Base-by-base conservation (phyloP, 2,797 vertebrate species). In the Coracias cyanogaster region DNA sequence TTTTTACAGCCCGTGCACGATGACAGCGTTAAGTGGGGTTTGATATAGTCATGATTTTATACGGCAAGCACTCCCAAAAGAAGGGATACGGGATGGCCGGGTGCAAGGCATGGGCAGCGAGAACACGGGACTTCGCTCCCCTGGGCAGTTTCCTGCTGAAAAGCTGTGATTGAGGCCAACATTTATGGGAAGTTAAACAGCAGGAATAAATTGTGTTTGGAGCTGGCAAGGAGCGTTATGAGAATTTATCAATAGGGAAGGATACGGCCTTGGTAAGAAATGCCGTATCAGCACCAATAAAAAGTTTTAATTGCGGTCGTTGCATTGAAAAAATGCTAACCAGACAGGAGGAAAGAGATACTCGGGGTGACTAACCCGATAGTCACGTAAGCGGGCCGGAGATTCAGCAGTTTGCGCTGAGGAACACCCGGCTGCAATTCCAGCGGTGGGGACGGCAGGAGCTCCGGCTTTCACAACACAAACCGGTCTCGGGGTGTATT, bases 201-300 rank as follows among this genome's bases (percentile, higher is more conserved):
- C 51, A 87, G 73, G 52, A 89, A 60, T 4, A 5, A 3, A 12
- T 62, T 5, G 1, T 1, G 24, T 57, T 73, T 69, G 64, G 37
- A 62, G 64, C 64, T 39, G 71, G 74, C 35, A 71, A 48, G 20
- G 52, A 86, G 55, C 2, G 8, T 43, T 26, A 20, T 1, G 73
- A 43, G 48, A 19, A 55, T 12, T 29, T n/a, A 43, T 54, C 82
- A 29, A 20, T 5, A 43, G 74, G 51, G 37, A 73, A 87, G 62
- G 62, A 19, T 24, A 4, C 9, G 72, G 76, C 39, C 5, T 26
- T 24, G 26, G 17, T 3, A 24, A 39, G 48, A 80, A 55, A 57
- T 6, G 88, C 88, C 25, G n/a, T 13, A 62, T 80, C 90, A 94
- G 92, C 85, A 87, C 58, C 87, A 91, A 88, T 81, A 90, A 80